Evolutionary conservation across 2,797 vertebrate species (phyloP).

Genomic region (Brotula barbata): DNA sequence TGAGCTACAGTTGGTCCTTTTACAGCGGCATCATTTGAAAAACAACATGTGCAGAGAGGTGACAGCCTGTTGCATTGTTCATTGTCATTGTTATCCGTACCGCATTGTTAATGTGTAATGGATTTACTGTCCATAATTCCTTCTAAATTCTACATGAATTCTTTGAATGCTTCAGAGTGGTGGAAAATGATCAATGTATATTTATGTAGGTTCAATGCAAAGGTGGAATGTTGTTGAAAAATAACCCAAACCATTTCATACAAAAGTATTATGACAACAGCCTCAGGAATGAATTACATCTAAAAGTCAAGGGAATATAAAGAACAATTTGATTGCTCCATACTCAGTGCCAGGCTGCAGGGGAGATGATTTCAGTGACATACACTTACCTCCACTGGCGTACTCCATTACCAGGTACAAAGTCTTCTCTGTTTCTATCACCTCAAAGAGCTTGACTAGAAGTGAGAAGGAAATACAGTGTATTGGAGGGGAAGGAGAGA

Average conservation of each 20-base stretch:
- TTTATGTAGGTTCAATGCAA: no score
- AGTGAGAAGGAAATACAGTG: slow-evolving; percentile 19
- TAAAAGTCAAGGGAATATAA: neutral
- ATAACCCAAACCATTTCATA: neutral
- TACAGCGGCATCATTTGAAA: neutral
- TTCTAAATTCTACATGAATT: no score
- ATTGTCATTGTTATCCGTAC: neutral
- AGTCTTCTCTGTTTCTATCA: slow-evolving; percentile 95
- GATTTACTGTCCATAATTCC: neutral
- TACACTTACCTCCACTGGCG: slow-evolving; percentile 85
- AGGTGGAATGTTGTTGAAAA: neutral
- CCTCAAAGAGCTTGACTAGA: slow-evolving; percentile 93
- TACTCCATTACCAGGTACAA: slow-evolving; percentile 97
- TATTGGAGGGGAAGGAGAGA: neutral
- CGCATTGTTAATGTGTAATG: neutral
- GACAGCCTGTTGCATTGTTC: neutral
- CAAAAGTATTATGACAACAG: neutral
- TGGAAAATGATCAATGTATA: no score
- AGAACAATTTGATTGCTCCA: slow-evolving; percentile 20
- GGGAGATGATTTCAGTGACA: slow-evolving; percentile 44
- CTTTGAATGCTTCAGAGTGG: no score
- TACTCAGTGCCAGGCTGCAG: slow-evolving; percentile 19
- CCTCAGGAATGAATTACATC: neutral
- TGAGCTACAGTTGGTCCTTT: neutral
- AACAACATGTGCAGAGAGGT: neutral